These are phyloP conservation scores for Chrysolina haemoptera DNA, from an alignment of 2,888 invertebrate species.

Conservation along the genomic window DNA sequence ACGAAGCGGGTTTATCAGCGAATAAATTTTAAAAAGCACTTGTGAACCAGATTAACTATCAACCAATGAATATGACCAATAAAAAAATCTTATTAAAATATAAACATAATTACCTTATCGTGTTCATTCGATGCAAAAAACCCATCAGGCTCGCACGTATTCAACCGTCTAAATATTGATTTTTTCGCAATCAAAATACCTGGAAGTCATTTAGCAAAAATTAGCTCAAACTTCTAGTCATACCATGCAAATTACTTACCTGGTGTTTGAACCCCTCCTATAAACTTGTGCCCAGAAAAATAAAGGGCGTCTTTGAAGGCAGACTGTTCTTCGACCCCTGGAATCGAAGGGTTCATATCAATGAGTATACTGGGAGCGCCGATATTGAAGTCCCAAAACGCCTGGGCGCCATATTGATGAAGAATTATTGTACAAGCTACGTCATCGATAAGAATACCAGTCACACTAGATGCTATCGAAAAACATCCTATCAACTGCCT, in stretches of 20 bases:
- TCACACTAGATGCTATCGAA: conserved; percentile 67
- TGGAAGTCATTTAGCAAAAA: conserved; percentile 54
- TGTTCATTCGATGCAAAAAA: conserved; percentile 67
- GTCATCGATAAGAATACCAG: conserved; percentile 87
- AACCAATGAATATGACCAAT: no score
- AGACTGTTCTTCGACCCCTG: conserved; percentile 77
- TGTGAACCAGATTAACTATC: no score
- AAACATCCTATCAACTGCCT: conserved; percentile 87
- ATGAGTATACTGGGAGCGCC: conserved; percentile 85
- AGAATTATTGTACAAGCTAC: conserved; percentile 85
- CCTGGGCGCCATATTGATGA: conserved; percentile 86
- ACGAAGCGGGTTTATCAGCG: no score
- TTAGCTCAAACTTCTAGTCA: background rate
- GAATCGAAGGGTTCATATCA: conserved; percentile 87
- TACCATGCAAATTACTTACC: conserved; percentile 63
- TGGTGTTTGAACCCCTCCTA: conserved; percentile 92
- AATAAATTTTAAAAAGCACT: no score
- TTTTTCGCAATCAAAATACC: conserved; percentile 79
- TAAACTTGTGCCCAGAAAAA: conserved; percentile 91
- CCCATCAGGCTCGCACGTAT: conserved; percentile 65
- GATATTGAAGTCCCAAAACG: conserved; percentile 93
- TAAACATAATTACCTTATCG: conserved; percentile 61
- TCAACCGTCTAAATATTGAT: conserved; percentile 70
- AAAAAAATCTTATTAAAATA: background rate
- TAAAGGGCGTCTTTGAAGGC: conserved; percentile 91